Evolutionary conservation across 1,140 invertebrate genomes (phyloP), one percentile per base, ranked within the genome.

Genomic region (Drosophila prosaltans): DNA sequence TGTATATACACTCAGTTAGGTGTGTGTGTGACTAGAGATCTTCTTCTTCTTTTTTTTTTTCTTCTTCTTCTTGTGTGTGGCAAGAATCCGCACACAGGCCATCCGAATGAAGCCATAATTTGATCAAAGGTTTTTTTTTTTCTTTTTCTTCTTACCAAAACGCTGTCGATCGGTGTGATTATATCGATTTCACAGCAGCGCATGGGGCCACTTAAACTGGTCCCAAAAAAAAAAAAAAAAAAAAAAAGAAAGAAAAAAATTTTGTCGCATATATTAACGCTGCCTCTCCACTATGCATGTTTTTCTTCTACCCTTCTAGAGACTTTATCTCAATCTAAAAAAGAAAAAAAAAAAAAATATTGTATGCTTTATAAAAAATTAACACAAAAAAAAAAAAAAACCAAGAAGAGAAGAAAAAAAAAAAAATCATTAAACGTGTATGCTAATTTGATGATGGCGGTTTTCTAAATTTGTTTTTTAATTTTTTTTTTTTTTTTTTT

Each of bases 381-480:
- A 86, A 88, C 78, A 68, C 64, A 72, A 36, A 72, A 41, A 69
- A 41, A 41, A 69, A 41, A 69, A 45, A 66, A 65, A 57, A 24
- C 16, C 26, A 71, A 62, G 40, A 63, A 63, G 28, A 71, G 73
- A 80, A 80, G 83, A 16, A 16, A 16, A 16, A 16, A 16, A 16
- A 77, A 83, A 69, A 61, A 69, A 79, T 89, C 78, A 89, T 89
- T 89, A 89, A 89, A 84, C 84, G 85, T 82, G 84, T 90, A 89
- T 89, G 84, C 84, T 89, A 89, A 89, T 89, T 89, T 67, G 80
- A 81, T 81, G 84, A 89, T 89, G 80, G 80, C 77, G 83, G 80
- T 88, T 89, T 88, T 86, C 82, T 86, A 86, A 86, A 48, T 78
- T 71, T 78, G 72, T 78, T 78, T 69, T 72, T 51, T 26, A 51